Conservation (phyloP, 1,140 invertebrate species). For the Megathymus violae region DNA sequence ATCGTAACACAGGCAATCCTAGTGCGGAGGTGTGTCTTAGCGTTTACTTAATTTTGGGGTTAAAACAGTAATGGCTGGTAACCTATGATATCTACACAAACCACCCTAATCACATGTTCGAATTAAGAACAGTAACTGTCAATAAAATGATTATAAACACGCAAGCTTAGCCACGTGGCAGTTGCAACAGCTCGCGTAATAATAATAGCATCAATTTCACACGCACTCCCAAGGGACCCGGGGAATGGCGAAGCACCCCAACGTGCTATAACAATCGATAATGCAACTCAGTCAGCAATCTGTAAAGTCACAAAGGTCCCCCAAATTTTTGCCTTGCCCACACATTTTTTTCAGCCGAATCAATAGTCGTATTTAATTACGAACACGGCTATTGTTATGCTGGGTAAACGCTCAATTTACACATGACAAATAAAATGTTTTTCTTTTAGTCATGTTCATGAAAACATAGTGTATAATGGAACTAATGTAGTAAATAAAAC, state of each 20-base stretch:
- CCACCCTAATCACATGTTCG: too few species aligned
- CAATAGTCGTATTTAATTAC: slow-evolving; percentile 20
- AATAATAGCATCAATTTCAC: slow-evolving; percentile 64
- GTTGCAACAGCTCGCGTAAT: slow-evolving; percentile 32
- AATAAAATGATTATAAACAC: slow-evolving; percentile 33
- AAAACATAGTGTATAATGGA: too few species aligned
- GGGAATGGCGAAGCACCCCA: slow-evolving; percentile 13
- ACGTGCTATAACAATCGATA: slow-evolving; percentile 25
- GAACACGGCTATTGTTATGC: too few species aligned
- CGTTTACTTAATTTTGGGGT: too few species aligned
- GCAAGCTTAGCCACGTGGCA: slow-evolving; percentile 28
- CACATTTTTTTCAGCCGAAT: slow-evolving; percentile 10
- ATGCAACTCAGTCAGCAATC: slow-evolving; percentile 19
- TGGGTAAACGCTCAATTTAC: too few species aligned
- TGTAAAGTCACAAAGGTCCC: slow-evolving; percentile 30
- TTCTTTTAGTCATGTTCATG: too few species aligned
- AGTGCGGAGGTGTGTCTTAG: too few species aligned
- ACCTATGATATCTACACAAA: too few species aligned
- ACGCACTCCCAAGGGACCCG: slow-evolving; percentile 41
- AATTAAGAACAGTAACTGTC: slow-evolving; percentile 16
- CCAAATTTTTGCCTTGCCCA: slow-evolving; percentile 8
- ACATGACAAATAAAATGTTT: too few species aligned
- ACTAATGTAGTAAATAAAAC: too few species aligned
- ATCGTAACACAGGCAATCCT: too few species aligned
- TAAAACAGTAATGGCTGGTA: too few species aligned